Conservation (phyloP, 2,113 vertebrate species). For the Anguilla rostrata region DNA sequence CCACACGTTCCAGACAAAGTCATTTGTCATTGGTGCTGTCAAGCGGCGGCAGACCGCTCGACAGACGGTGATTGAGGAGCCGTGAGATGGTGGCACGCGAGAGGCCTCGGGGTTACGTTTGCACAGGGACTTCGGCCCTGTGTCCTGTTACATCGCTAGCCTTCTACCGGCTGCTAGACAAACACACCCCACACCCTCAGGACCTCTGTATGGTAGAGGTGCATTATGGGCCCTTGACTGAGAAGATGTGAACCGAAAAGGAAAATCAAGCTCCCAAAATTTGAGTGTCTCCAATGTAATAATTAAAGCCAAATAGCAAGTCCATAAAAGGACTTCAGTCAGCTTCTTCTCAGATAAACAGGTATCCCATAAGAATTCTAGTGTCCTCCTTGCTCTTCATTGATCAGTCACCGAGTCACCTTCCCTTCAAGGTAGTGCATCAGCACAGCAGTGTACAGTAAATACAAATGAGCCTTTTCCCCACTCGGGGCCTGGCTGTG, state of each 20-base stretch:
- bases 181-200: background rate
- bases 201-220: background rate
- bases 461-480: background rate
- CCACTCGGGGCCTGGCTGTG: background rate
- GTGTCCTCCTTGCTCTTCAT: background rate
- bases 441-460: background rate
- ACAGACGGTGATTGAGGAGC: background rate
- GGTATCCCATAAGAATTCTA: background rate
- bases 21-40: background rate
- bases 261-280: background rate
- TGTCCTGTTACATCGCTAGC: background rate
- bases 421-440: background rate
- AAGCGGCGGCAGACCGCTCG: background rate
- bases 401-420: background rate
- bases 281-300: background rate
- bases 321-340: background rate
- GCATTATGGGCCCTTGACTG: background rate
- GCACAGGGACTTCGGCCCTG: background rate
- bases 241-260: background rate
- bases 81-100: background rate
- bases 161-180: background rate
- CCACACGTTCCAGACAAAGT: background rate
- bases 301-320: background rate
- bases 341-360: background rate
- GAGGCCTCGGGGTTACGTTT: background rate